Percentiles rank a stretch among this genome's conserved stretches.
phyloP scores from a whole-genome alignment of 64 coral and sea anemone species.

The Pocillopora damicornis region DNA sequence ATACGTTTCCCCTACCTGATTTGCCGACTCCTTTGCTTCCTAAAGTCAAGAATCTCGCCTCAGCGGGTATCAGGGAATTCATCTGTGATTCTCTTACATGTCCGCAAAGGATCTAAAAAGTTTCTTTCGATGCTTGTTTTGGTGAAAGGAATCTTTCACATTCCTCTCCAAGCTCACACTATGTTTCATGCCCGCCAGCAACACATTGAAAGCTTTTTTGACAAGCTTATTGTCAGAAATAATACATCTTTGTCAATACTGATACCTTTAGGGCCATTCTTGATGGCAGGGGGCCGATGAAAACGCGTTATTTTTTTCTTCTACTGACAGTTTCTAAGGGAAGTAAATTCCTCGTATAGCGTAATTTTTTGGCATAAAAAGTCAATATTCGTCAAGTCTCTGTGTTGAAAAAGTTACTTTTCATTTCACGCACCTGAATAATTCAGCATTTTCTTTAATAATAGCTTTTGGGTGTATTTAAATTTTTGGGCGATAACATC shows the following conservation, averaged over 20 bases:
- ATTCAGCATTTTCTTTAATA: background rate
- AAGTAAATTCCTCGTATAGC: background rate
- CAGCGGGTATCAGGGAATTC: constrained; percentile 35
- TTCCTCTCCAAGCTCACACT: constrained; percentile 1
- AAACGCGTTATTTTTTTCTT: background rate
- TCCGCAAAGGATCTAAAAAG: background rate
- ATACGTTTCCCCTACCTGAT: constrained; percentile 50
- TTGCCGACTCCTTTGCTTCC: constrained; percentile 83
- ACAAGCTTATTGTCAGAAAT: constrained; percentile 5
- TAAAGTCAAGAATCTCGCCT: constrained; percentile 70
- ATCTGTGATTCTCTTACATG: background rate
- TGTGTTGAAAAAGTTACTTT: no score
- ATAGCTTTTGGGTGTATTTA: background rate
- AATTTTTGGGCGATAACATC: background rate
- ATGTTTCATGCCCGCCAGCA: constrained; percentile 1
- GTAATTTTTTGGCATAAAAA: background rate
- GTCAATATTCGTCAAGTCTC: background rate
- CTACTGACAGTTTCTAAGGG: background rate
- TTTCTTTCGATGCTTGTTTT: background rate
- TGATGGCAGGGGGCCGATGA: background rate
- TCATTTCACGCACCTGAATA: background rate
- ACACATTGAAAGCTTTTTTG: constrained; percentile 18
- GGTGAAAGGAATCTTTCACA: background rate
- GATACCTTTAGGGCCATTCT: background rate
- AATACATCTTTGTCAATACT: constrained; percentile 3